Percentiles rank a stretch among this genome's conserved stretches.
Evolutionary conservation across 2,888 invertebrate genomes (phyloP).

Genomic region (Drosophila gaucha): DNA sequence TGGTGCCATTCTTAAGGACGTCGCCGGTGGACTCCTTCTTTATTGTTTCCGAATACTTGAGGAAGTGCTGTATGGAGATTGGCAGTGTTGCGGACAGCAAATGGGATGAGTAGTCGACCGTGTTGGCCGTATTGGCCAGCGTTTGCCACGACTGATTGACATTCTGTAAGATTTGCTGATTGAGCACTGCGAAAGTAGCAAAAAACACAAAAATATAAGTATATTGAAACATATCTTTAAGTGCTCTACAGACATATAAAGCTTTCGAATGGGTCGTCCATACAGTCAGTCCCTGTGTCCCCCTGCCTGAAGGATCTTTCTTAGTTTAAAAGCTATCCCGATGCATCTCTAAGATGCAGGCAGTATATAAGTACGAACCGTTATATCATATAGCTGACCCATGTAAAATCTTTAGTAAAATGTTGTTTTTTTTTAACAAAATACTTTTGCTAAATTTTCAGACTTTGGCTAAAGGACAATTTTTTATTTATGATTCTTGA

Average conservation of each 20-base stretch:
- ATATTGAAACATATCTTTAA: neutral
- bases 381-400: no score
- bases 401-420: no score
- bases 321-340: no score
- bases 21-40: slow-evolving; percentile 85
- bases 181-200: slow-evolving; percentile 76
- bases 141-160: slow-evolving; percentile 85
- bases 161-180: slow-evolving; percentile 85
- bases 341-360: no score
- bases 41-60: slow-evolving; percentile 85
- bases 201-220: neutral
- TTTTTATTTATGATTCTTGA: no score
- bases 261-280: neutral
- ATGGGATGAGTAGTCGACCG: slow-evolving; percentile 85
- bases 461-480: no score
- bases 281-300: no score
- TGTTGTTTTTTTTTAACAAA: no score
- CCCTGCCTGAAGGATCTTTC: no score
- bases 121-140: slow-evolving; percentile 85
- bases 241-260: neutral
- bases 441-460: no score
- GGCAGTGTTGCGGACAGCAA: slow-evolving; percentile 85
- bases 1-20: slow-evolving; percentile 84
- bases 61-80: slow-evolving; percentile 85
- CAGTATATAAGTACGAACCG: no score